Base-by-base conservation (phyloP, 92 coral and sea anemone species). In the Nematostella vectensis region DNA sequence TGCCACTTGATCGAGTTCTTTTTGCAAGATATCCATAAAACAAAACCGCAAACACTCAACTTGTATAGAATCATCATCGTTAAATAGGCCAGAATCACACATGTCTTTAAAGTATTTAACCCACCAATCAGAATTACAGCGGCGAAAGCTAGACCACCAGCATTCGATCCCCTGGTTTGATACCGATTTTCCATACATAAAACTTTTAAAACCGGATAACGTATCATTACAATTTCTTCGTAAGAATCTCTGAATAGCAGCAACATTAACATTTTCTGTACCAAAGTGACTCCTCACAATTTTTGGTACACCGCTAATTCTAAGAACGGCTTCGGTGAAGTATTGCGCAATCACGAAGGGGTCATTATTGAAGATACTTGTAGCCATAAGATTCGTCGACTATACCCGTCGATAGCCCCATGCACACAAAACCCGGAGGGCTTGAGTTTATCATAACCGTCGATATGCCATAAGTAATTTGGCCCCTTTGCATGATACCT, bases 391-490 rank as follows among this genome's bases (percentile, higher is more conserved):
- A 83, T 55, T 52, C 74, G 60, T 24, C 82, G 38, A 37, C 85
- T 79, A 31, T 68, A 74, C 55, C 83, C 80, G 19, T 84, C 94
- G 1, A 70, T 61, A 10, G 76, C 63, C 1, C 76, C 76, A 17
- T 83, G 86, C 30, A 83, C 55, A 23, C 78, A 83, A 56, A 73
- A 71, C 23, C 80, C 83, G 45, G 25, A 83, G 11, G 65, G 51
- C 73, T 56, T 71, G 27, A 25, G 76, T 65, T 59, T 21, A 33
- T 83, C 78, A 47, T 75, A 75, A 16, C 77, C 83, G 28, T 79
- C 88, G 17, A 76, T 36, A 55, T 80, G 95, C 95, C 88, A 80
- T 17, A 64, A 59, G 57, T 65, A 73, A 21, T 74, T 83, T 0
- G 94, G 64, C 15, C 40, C 40, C 40, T 33, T 33, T 6, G 40